Evolutionary conservation across 2,113 vertebrate species (phyloP).

Genomic region (Physeter macrocephalus): DNA sequence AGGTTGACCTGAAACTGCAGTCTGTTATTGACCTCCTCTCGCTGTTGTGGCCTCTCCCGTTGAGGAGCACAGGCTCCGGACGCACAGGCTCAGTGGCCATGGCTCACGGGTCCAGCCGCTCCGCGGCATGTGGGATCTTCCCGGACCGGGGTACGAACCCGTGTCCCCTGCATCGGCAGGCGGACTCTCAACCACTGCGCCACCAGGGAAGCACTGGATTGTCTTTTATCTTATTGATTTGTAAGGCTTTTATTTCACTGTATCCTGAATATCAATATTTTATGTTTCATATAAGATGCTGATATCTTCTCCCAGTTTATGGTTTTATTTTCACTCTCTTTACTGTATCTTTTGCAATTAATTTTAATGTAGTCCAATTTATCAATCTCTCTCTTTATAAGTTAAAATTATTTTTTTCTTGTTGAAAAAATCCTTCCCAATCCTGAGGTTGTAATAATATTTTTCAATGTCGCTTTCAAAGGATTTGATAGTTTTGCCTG

Average conservation of each 20-base stretch:
- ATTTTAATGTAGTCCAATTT: background rate
- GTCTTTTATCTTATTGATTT: background rate
- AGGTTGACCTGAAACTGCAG: background rate
- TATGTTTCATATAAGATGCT: background rate
- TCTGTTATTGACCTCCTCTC: background rate
- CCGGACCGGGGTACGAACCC: too few relatives aligned
- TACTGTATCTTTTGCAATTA: background rate
- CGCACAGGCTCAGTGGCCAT: too few relatives aligned
- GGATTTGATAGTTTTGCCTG: background rate
- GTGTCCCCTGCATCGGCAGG: too few relatives aligned
- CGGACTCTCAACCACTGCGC: too few relatives aligned
- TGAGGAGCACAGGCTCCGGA: too few relatives aligned
- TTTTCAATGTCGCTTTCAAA: background rate
- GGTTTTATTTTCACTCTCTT: background rate
- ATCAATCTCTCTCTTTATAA: background rate
- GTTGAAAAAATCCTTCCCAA: background rate
- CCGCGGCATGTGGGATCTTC: too few relatives aligned
- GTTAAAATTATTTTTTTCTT: background rate
- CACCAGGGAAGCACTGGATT: too few relatives aligned
- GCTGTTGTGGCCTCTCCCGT: too few relatives aligned
- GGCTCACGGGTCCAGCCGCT: too few relatives aligned
- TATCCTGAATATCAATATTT: background rate
- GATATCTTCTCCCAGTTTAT: background rate
- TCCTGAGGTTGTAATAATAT: background rate
- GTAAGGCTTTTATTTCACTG: background rate